These are phyloP conservation scores for Danio jaintianensis DNA, from an alignment of 2,797 vertebrate species.

Conservation along the genomic window DNA sequence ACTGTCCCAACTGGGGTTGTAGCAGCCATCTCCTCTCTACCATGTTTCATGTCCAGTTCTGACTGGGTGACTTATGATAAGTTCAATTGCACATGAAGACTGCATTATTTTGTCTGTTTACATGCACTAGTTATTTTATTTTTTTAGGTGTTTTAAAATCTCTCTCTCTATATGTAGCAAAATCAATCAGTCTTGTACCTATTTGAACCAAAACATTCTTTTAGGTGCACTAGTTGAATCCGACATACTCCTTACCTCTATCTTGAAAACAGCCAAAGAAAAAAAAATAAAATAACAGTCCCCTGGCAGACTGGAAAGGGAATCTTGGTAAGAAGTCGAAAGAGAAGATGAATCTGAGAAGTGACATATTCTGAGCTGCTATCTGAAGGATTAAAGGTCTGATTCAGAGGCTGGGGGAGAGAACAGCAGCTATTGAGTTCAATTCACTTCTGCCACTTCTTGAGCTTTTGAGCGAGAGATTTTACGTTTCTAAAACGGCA, in stretches of 20 bases:
- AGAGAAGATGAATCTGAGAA: neutral
- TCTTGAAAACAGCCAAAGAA: conserved; percentile 9
- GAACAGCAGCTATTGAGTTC: conserved; percentile 31
- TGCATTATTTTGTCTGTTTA: neutral
- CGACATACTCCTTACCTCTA: neutral
- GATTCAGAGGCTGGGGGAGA: conserved; percentile 26
- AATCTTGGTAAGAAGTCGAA: neutral
- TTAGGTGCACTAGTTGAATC: neutral
- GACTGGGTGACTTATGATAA: too few species aligned
- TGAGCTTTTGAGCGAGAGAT: conserved; percentile 14
- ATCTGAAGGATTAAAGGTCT: conserved; percentile 37
- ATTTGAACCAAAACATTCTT: neutral
- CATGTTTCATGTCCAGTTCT: too few species aligned
- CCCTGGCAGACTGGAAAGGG: neutral
- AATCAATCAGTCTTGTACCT: neutral
- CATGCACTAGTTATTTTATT: neutral
- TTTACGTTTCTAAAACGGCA: conserved; percentile 2
- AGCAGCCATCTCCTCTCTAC: too few species aligned
- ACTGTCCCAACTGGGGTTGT: too few species aligned
- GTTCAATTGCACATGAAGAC: neutral
- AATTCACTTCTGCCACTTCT: conserved; percentile 15
- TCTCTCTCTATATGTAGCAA: too few species aligned
- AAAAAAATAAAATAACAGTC: neutral
- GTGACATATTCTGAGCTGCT: conserved; percentile 6
- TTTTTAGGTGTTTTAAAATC: neutral